These are phyloP conservation scores for Thelaira solivaga DNA, from an alignment of 2,888 invertebrate genomes.

Conservation along the genomic window DNA sequence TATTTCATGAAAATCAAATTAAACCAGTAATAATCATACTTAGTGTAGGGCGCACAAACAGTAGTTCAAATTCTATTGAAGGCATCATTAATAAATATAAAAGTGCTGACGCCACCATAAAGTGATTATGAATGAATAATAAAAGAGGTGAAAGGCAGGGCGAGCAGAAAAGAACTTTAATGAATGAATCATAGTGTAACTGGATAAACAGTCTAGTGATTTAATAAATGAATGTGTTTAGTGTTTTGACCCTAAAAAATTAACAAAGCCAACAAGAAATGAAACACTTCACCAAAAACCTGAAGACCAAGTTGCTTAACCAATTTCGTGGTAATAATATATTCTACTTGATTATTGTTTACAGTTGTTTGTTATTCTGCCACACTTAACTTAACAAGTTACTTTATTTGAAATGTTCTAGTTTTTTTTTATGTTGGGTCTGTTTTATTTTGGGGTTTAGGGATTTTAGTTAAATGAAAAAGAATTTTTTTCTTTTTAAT, in stretches of 20 bases:
- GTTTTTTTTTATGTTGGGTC: not conserved
- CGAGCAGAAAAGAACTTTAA: slow-evolving; percentile 1
- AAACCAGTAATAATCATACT: no score
- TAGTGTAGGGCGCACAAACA: not conserved
- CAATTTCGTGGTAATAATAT: slow-evolving; percentile 46
- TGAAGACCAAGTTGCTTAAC: slow-evolving; percentile 2
- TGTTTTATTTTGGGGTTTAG: slow-evolving; percentile 3
- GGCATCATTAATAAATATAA: not conserved
- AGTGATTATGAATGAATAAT: slow-evolving; percentile 29
- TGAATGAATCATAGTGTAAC: not conserved
- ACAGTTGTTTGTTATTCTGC: slow-evolving; percentile 12
- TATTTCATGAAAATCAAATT: no score
- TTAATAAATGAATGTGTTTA: slow-evolving; percentile 48
- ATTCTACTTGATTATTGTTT: slow-evolving; percentile 38
- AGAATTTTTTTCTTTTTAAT: not conserved
- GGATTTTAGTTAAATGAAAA: not conserved
- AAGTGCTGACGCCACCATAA: slow-evolving; percentile 5
- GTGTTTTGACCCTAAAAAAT: slow-evolving; percentile 53
- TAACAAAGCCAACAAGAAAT: slow-evolving; percentile 12
- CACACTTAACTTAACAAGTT: slow-evolving; percentile 2
- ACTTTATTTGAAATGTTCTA: slow-evolving; percentile 20
- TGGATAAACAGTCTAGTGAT: not conserved
- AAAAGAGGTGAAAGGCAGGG: not conserved
- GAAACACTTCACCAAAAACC: slow-evolving; percentile 21
- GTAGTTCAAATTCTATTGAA: not conserved